Base-by-base conservation (phyloP, 2,888 invertebrate species). In the Adela reaumurella region DNA sequence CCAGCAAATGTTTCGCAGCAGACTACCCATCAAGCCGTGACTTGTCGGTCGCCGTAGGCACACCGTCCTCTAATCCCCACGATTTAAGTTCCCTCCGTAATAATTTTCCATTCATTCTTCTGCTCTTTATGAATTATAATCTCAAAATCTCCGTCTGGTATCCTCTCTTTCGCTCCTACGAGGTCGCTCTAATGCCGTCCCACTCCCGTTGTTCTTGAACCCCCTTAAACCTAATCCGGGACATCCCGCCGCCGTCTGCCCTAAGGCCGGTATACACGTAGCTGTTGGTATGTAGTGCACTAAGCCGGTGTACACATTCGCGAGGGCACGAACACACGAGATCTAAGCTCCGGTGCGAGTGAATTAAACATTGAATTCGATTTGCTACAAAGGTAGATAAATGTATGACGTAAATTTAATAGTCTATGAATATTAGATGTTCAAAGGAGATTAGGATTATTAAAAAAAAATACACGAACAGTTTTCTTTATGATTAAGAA, bases 151-250 rank as follows among this genome's bases (percentile, higher is more conserved):
- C 68, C 55, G 56, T 55, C 57, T 51, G 18, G 18, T 52, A 59
- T 66, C 54, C 52, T 57, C 57, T 57, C 57, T 74, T 78, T 64
- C 62, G 67, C 58, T 76, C 67, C 53, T 54, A 54, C 52, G 52
- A 55, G 57, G 29, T 58, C 50, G 59, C 57, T 49, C 49, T 49
- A 49, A 14, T 45, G 35, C 51, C 57, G 58, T 77, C 77, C 58
- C 67, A 55, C 59, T 76, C 65, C 35, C 14, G 35, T 60, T 65
- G 65, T 70, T 71, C 70, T 72, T 72, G 74, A 74, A 74, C 73
- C 76, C 76, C 77, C 68, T 73, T 73, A 74, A 74, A 74, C 70
- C 77, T 79, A 79, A 79, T 78, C 77, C 76, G 74, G 65, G 61
- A 74, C 74, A 72, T 76, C 76, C 73, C 71, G 73, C 66, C 66